Conservation (phyloP, 2,888 invertebrate species). For the Andrena praecox region DNA sequence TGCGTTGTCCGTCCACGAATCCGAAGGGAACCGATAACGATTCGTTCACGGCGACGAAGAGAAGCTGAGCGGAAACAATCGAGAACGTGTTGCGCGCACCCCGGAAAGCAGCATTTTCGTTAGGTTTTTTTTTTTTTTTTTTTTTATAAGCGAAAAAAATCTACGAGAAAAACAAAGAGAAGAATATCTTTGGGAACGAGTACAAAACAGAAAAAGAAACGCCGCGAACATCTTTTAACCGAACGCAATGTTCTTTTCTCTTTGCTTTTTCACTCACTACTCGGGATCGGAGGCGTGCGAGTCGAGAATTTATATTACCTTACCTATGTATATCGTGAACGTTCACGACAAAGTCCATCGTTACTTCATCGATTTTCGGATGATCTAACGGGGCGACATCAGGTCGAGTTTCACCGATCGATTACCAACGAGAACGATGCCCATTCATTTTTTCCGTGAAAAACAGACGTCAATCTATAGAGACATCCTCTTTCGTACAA, state of each 20-base stretch:
- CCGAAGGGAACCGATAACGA: background rate
- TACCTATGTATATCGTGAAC: background rate
- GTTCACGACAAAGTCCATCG: conserved; percentile 7
- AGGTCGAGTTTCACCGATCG: background rate
- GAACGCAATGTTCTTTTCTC: conserved; percentile 8
- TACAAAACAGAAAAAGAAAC: conserved; percentile 25
- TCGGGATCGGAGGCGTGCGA: background rate
- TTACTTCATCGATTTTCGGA: conserved; percentile 33
- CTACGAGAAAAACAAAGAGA: conserved; percentile 6
- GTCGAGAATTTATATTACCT: background rate
- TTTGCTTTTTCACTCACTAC: background rate
- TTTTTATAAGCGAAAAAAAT: conserved; percentile 52
- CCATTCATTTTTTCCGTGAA: conserved; percentile 38
- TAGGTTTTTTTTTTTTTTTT: conserved; percentile 64
- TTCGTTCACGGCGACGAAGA: background rate
- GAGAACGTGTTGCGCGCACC: background rate
- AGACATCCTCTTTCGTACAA: conserved; percentile 11
- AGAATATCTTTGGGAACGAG: conserved; percentile 8
- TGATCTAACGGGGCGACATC: background rate
- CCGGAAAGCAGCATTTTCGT: conserved; percentile 63
- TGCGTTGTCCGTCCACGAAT: conserved; percentile 24
- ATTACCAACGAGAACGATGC: conserved; percentile 21
- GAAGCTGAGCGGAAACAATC: background rate
- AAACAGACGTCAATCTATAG: conserved; percentile 17
- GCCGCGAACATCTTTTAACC: conserved; percentile 61